Evolutionary conservation across 2,797 vertebrate species (phyloP).

Genomic region (Aeoliscus strigatus): DNA sequence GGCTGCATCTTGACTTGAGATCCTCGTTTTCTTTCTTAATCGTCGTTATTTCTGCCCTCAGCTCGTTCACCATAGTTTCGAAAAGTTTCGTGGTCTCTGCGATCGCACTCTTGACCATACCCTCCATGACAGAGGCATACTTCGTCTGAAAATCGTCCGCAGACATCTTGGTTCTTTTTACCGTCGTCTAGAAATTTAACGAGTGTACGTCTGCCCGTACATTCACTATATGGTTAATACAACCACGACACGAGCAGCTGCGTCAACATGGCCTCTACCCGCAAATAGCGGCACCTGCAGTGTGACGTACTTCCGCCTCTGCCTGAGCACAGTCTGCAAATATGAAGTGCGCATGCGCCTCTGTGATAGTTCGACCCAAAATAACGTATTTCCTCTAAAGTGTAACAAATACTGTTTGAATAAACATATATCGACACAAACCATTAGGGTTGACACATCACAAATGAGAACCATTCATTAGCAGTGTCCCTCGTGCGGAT

Average conservation of each 20-base stretch:
- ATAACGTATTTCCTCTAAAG: too few relatives aligned
- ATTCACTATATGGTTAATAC: not conserved
- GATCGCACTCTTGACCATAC: conserved; percentile 59
- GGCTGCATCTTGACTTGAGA: conserved; percentile 47
- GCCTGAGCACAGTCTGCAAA: not conserved
- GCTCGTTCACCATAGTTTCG: conserved; percentile 68
- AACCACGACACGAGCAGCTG: not conserved
- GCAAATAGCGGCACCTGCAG: not conserved
- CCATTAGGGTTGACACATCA: too few relatives aligned
- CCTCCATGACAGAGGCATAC: conserved; percentile 70
- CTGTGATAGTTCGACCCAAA: not conserved
- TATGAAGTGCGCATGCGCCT: not conserved
- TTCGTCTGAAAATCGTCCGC: conserved; percentile 60
- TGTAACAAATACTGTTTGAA: too few relatives aligned
- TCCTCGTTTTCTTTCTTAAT: conserved; percentile 66
- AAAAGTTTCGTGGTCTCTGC: conserved; percentile 73
- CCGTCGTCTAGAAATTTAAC: not conserved
- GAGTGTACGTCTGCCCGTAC: not conserved
- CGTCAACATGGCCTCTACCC: conserved; percentile 45
- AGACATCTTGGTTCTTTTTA: conserved; percentile 41
- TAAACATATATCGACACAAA: too few relatives aligned
- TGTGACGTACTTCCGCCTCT: conserved; percentile 42
- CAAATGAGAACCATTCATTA: too few relatives aligned
- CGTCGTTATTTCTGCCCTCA: conserved; percentile 62
- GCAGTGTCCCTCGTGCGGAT: too few relatives aligned